These are phyloP conservation scores for Antitype chi DNA, from an alignment of 2,888 invertebrate genomes.

Conservation along the genomic window DNA sequence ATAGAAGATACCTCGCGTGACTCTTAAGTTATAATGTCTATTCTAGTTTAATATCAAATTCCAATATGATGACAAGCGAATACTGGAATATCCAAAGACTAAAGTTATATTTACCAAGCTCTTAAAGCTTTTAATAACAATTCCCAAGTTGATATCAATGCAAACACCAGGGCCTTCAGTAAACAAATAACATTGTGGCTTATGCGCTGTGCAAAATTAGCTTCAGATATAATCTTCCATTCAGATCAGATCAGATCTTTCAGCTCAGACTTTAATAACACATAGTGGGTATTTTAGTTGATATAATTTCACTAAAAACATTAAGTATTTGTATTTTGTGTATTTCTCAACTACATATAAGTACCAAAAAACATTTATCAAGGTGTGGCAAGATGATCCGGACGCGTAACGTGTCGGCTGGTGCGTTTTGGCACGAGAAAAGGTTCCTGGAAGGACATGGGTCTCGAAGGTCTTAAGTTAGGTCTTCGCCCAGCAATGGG, in stretches of 20 bases:
- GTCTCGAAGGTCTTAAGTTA: too few species aligned
- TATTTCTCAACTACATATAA: neutral
- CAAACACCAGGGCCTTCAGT: conserved; percentile 75
- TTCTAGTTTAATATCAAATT: conserved; percentile 13
- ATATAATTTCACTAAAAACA: neutral
- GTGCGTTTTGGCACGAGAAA: too few species aligned
- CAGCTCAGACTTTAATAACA: conserved; percentile 18
- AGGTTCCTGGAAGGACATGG: too few species aligned
- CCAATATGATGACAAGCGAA: conserved; percentile 36
- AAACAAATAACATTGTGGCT: conserved; percentile 74
- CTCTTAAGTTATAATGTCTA: neutral
- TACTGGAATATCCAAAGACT: conserved; percentile 18
- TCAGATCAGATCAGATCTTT: too few species aligned
- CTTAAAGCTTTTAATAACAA: conserved; percentile 81
- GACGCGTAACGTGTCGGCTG: too few species aligned
- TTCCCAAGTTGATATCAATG: conserved; percentile 81
- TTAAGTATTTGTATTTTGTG: neutral
- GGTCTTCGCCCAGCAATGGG: too few species aligned
- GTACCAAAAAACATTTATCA: neutral
- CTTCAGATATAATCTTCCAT: conserved; percentile 65
- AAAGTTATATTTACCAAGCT: conserved; percentile 60
- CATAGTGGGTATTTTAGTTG: conserved; percentile 4
- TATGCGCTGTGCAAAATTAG: conserved; percentile 75
- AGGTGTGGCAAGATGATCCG: too few species aligned
- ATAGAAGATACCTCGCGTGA: neutral